Conservation (phyloP, 2,113 vertebrate genomes). For the Ctenodactylus gundi region DNA sequence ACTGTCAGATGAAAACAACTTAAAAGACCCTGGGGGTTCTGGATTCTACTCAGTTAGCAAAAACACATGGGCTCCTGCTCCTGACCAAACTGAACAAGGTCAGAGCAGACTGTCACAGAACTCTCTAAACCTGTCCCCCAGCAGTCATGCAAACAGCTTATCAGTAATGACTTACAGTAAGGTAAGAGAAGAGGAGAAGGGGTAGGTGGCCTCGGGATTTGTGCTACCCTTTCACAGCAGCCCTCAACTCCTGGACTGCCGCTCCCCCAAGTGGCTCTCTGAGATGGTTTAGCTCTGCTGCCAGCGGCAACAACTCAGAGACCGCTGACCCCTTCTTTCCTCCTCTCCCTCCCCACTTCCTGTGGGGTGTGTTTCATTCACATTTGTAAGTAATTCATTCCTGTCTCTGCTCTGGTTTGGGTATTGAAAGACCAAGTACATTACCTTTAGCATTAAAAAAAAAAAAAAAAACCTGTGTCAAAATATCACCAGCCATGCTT, state of each 20-base stretch:
- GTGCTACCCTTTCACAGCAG: conserved; percentile 79
- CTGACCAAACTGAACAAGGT: conserved; percentile 96
- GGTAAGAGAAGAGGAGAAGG: conserved; percentile 89
- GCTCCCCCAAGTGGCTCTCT: conserved; percentile 73
- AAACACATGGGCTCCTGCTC: conserved; percentile 92
- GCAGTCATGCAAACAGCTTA: conserved; percentile 97
- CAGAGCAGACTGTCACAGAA: conserved; percentile 98
- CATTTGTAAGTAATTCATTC: conserved; percentile 73
- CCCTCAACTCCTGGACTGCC: conserved; percentile 75
- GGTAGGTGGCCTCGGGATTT: conserved; percentile 81
- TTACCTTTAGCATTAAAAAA: conserved; percentile 59
- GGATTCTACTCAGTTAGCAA: conserved; percentile 88
- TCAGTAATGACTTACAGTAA: conserved; percentile 98
- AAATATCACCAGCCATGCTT: conserved; percentile 77
- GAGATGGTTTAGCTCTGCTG: conserved; percentile 80
- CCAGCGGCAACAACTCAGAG: conserved; percentile 55
- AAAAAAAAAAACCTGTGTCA: conserved; percentile 76
- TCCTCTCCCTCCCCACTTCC: conserved; percentile 66
- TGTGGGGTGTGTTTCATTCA: conserved; percentile 78
- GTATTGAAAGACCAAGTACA: conserved; percentile 73
- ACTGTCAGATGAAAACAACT: conserved; percentile 92
- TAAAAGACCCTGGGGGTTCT: conserved; percentile 92
- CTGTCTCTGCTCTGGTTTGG: conserved; percentile 80
- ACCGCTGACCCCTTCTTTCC: conserved; percentile 33
- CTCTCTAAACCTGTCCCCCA: conserved; percentile 98